Evolutionary conservation across 2,113 vertebrate genomes (phyloP).

Genomic region (Anoplopoma fimbria): DNA sequence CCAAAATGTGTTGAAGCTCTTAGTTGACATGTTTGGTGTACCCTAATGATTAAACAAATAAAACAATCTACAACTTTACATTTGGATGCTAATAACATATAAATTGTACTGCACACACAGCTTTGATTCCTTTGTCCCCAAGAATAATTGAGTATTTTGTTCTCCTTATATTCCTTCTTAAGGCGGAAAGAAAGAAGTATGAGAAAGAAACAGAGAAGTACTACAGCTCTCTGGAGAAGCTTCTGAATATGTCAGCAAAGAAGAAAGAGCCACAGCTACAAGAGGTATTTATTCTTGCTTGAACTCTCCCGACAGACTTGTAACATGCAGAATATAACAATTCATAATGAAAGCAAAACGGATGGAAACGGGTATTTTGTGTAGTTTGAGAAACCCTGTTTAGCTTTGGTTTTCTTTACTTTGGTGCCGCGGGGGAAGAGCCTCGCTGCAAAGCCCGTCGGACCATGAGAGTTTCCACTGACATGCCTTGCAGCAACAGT

Average conservation of each 20-base stretch:
- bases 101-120: background rate
- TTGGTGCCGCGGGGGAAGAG: constrained; percentile 28
- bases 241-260: constrained; percentile 94
- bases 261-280: constrained; percentile 97
- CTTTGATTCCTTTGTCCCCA: background rate
- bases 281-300: constrained; percentile 86
- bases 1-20: background rate
- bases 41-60: background rate
- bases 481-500: constrained; percentile 54
- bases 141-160: constrained; percentile 11
- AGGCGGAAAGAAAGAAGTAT: constrained; percentile 97
- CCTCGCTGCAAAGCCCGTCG: constrained; percentile 30
- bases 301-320: constrained; percentile 10
- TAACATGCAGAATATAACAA: background rate
- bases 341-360: constrained; percentile 6
- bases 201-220: constrained; percentile 99
- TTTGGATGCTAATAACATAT: background rate
- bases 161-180: constrained; percentile 26
- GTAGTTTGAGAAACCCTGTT: constrained; percentile 34
- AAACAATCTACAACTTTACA: background rate
- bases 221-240: constrained; percentile 95
- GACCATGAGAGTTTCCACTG: constrained; percentile 59
- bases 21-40: background rate
- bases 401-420: constrained; percentile 32
- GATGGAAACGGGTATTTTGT: constrained; percentile 35